Conservation (phyloP, 2,888 invertebrate genomes). For the Lamproptera curius region DNA sequence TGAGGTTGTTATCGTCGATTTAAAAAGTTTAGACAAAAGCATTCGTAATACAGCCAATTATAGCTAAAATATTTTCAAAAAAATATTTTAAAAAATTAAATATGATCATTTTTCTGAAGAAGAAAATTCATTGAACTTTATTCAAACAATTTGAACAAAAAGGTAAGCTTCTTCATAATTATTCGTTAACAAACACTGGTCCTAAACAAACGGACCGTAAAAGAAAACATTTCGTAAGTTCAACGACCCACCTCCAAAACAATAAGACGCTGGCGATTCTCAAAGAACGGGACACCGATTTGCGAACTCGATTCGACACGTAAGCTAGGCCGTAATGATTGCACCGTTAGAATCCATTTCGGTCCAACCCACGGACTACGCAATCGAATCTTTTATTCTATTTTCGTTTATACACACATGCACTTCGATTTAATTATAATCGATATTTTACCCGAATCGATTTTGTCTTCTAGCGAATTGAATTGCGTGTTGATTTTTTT, state of each 20-base stretch:
- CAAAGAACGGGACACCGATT: conserved; percentile 7
- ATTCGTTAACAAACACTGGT: background rate
- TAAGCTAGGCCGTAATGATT: conserved; percentile 9
- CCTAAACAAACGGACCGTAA: background rate
- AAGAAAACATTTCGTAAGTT: background rate
- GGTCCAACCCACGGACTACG: too few species aligned
- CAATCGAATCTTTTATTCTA: too few species aligned
- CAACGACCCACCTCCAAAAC: background rate
- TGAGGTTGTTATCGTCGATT: too few species aligned
- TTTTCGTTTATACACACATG: too few species aligned
- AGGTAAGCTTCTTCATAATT: background rate
- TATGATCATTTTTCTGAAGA: too few species aligned
- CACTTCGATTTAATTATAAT: too few species aligned
- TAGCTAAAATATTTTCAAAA: too few species aligned
- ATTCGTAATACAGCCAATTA: background rate
- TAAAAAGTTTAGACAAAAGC: background rate
- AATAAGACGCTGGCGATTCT: background rate
- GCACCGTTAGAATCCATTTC: conserved; percentile 20
- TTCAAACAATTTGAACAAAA: too few species aligned
- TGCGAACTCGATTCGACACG: conserved; percentile 1
- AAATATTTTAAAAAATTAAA: too few species aligned
- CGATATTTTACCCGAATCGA: background rate
- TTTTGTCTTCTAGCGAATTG: too few species aligned
- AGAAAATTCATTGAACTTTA: too few species aligned
- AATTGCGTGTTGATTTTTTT: too few species aligned